Evolutionary conservation across 1,140 invertebrate species (phyloP).

Genomic region (Sogatella furcifera): DNA sequence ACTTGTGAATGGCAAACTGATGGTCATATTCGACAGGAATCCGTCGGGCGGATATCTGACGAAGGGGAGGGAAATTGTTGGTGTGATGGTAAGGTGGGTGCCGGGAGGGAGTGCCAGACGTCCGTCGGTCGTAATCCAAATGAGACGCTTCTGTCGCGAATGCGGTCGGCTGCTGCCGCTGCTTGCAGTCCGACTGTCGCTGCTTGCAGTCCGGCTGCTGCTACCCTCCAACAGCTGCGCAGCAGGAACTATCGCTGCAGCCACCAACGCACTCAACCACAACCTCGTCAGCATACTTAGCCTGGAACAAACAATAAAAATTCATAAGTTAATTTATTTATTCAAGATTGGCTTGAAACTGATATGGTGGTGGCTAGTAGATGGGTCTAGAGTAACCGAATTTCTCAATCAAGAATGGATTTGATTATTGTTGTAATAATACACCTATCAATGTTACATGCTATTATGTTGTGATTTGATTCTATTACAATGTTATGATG

Average conservation of each 20-base stretch:
- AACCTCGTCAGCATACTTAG: background rate
- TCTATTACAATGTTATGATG: no score
- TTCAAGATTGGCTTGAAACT: no score
- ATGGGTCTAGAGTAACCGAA: no score
- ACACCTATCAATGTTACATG: no score
- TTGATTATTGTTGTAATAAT: no score
- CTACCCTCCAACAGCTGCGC: background rate
- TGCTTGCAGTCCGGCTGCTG: no score
- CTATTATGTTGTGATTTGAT: no score
- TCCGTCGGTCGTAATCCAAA: slow-evolving; percentile 74
- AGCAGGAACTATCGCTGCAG: background rate
- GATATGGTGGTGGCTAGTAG: no score
- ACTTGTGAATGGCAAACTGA: slow-evolving; percentile 81
- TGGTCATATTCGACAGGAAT: slow-evolving; percentile 71
- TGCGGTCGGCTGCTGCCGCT: slow-evolving; percentile 35
- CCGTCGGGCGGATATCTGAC: slow-evolving; percentile 72
- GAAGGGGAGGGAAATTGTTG: slow-evolving; percentile 68
- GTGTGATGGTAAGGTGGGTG: slow-evolving; percentile 64
- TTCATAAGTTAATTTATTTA: no score
- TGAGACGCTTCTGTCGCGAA: slow-evolving; percentile 63
- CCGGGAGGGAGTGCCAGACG: slow-evolving; percentile 68
- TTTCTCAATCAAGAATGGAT: no score
- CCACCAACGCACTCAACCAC: background rate
- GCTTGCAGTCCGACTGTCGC: no score
- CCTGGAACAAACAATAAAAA: background rate